Conservation (phyloP, 2,888 invertebrate genomes). For the Acleris sparsana region DNA sequence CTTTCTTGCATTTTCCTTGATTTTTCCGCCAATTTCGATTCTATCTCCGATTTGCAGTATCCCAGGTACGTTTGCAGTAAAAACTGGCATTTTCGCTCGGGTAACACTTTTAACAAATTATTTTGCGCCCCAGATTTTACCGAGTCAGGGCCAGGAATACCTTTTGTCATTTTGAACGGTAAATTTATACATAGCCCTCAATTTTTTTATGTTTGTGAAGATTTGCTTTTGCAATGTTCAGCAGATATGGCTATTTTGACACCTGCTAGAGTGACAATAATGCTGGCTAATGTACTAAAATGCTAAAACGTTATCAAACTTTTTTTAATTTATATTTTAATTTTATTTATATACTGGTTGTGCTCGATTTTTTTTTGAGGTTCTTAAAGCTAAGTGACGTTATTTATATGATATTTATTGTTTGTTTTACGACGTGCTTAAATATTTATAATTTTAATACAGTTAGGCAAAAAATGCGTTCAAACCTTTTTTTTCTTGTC, state of each 20-base stretch:
- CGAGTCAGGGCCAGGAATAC: conserved; percentile 57
- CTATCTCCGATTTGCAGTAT: conserved; percentile 71
- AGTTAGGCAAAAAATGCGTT: no score
- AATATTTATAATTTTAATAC: no score
- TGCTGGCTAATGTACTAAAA: conserved; percentile 10
- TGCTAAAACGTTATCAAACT: not conserved
- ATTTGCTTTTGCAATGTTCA: conserved; percentile 39
- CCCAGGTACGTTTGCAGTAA: conserved; percentile 73
- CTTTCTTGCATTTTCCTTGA: conserved; percentile 77
- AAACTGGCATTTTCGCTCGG: conserved; percentile 69
- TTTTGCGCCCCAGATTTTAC: conserved; percentile 48
- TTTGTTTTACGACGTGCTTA: no score
- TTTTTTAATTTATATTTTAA: not conserved
- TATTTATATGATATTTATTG: no score
- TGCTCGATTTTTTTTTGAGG: no score
- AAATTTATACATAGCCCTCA: conserved; percentile 72
- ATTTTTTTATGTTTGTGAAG: conserved; percentile 43
- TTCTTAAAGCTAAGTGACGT: no score
- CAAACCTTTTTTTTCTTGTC: no score
- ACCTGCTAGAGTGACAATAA: conserved; percentile 18
- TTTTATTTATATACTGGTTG: no score
- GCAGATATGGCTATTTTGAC: conserved; percentile 24
- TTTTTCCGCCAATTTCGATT: conserved; percentile 78
- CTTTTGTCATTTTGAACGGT: conserved; percentile 72
- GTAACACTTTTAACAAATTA: conserved; percentile 41